Evolutionary conservation across 1,140 invertebrate species (phyloP).

Genomic region (Pachypsylla venusta): DNA sequence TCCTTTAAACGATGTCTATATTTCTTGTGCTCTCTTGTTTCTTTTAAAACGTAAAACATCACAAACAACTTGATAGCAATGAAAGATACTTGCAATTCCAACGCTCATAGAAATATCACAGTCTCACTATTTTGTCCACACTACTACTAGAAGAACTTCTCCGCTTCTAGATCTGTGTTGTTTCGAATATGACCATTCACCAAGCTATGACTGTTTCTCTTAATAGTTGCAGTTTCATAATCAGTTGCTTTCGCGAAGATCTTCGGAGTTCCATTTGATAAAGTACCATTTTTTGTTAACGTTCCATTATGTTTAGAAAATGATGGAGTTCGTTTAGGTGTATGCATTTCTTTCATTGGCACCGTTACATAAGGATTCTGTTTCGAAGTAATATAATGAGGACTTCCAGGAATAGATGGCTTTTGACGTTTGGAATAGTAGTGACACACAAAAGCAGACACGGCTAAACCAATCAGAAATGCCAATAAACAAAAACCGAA

Average conservation of each 20-base stretch:
- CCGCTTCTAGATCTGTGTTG: slow-evolving; percentile 36
- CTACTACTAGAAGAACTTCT: slow-evolving; percentile 40
- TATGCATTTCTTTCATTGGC: slow-evolving; percentile 48
- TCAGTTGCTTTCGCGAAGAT: slow-evolving; percentile 49
- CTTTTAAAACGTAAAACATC: too few relatives aligned
- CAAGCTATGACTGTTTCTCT: slow-evolving; percentile 52
- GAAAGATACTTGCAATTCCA: too few relatives aligned
- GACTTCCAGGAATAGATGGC: slow-evolving; percentile 43
- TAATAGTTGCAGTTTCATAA: slow-evolving; percentile 60
- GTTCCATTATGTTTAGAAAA: slow-evolving; percentile 19
- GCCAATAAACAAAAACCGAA: slow-evolving; percentile 28
- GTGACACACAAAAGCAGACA: slow-evolving; percentile 24
- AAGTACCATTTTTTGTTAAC: slow-evolving; percentile 10
- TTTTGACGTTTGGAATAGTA: slow-evolving; percentile 33
- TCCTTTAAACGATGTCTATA: too few relatives aligned
- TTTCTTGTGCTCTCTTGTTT: too few relatives aligned
- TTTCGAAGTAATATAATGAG: slow-evolving; percentile 60
- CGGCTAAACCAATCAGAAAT: slow-evolving; percentile 28
- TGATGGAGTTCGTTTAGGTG: slow-evolving; percentile 26
- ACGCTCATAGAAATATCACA: too few relatives aligned
- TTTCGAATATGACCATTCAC: slow-evolving; percentile 34
- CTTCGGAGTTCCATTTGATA: slow-evolving; percentile 42
- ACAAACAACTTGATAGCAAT: too few relatives aligned
- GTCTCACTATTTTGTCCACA: too few relatives aligned
- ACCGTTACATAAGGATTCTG: slow-evolving; percentile 71